A percentile compares a stretch with the other conserved stretches of the same genome.
Conservation (phyloP, 1,140 invertebrate genomes). For the Bombus huntii region DNA sequence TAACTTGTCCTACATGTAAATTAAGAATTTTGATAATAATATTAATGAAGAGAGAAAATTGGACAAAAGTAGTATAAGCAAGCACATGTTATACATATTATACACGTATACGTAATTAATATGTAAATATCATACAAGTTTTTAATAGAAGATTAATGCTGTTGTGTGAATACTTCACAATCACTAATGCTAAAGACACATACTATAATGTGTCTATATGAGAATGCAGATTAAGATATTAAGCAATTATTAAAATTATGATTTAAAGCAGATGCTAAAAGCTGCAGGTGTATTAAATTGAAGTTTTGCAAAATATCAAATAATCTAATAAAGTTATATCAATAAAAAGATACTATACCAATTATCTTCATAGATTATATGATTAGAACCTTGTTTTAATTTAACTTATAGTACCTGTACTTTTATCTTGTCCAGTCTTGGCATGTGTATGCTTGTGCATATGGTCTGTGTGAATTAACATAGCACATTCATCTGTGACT, state of each 20-base stretch:
- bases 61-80: constrained; percentile 7
- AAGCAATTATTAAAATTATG: constrained; percentile 34
- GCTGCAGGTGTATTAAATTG: constrained; percentile 30
- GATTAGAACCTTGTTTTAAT: constrained; percentile 32
- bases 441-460: constrained; percentile 79
- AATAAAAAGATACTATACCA: constrained; percentile 14
- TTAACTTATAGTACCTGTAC: constrained; percentile 69
- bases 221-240: constrained; percentile 29
- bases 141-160: neutral
- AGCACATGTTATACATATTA: neutral
- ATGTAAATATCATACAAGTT: constrained; percentile 12
- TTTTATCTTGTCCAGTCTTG: constrained; percentile 77
- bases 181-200: constrained; percentile 18
- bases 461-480: constrained; percentile 88
- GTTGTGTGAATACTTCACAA: constrained; percentile 12
- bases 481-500: constrained; percentile 93
- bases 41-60: neutral
- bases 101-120: neutral
- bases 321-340: constrained; percentile 29
- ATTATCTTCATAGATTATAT: neutral
- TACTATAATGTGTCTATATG: constrained; percentile 5
- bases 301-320: constrained; percentile 9
- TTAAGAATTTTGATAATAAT: neutral
- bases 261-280: constrained; percentile 43
- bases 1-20: neutral